Evolutionary conservation across 2,797 vertebrate species (phyloP).

Genomic region (Gymnopithys bicolor): DNA sequence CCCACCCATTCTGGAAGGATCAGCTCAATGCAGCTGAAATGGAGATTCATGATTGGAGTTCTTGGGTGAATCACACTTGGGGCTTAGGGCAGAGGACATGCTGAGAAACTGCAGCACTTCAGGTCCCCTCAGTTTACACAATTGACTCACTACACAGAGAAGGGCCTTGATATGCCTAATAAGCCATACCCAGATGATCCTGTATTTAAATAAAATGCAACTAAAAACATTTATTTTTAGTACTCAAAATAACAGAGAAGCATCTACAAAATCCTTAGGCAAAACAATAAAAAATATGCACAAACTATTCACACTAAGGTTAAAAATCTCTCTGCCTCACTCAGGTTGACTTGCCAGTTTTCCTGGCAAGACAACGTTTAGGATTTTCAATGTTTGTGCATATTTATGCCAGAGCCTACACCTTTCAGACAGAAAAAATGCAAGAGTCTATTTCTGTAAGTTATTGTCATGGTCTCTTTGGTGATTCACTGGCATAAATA

Average conservation of each 20-base stretch:
- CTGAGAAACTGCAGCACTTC: neutral
- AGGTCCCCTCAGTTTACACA: neutral
- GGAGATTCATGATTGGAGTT: neutral
- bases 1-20: neutral
- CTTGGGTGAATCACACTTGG: neutral
- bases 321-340: neutral
- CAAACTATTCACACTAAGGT: neutral
- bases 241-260: rapidly evolving
- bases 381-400: neutral
- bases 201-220: neutral
- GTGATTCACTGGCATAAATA: neutral
- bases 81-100: neutral
- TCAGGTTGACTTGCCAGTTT: neutral
- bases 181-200: neutral
- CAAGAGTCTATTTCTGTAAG: neutral
- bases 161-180: neutral
- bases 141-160: neutral
- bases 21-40: neutral
- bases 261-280: neutral
- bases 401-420: neutral
- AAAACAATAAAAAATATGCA: neutral
- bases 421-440: neutral
- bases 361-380: neutral
- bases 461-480: neutral
- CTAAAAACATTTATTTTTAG: neutral